Conservation (phyloP, 2,797 vertebrate species). For the Mycteria americana region DNA sequence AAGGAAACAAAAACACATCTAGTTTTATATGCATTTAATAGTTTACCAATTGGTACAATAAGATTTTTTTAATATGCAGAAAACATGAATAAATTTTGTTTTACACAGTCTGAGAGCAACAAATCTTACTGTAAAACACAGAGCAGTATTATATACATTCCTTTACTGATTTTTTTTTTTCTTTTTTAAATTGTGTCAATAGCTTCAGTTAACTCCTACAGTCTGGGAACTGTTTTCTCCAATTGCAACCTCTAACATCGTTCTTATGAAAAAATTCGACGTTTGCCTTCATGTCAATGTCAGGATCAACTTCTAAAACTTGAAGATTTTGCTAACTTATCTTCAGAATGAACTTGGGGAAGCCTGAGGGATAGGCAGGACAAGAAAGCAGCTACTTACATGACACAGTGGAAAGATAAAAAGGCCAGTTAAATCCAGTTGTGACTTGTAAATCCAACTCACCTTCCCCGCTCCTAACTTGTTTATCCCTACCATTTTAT, state of each 20-base stretch:
- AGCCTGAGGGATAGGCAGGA: conserved; percentile 70
- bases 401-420: conserved; percentile 76
- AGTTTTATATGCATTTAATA: conserved; percentile 89
- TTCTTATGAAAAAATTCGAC: conserved; percentile 59
- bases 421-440: conserved; percentile 73
- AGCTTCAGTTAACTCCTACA: conserved; percentile 79
- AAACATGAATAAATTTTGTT: conserved; percentile 90
- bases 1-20: conserved; percentile 67
- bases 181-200: conserved; percentile 71
- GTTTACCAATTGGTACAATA: conserved; percentile 89
- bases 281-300: conserved; percentile 73
- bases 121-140: conserved; percentile 88
- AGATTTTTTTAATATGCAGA: conserved; percentile 89
- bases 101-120: conserved; percentile 88
- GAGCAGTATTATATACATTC: conserved; percentile 88
- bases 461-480: background rate
- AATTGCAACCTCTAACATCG: conserved; percentile 71
- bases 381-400: conserved; percentile 80
- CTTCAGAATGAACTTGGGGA: conserved; percentile 70
- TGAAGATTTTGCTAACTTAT: conserved; percentile 69
- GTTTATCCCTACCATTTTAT: conserved; percentile 30
- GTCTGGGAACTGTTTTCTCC: conserved; percentile 74
- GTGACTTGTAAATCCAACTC: conserved; percentile 73
- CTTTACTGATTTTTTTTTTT: conserved; percentile 76
- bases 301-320: conserved; percentile 62